A percentile compares a stretch with the other conserved stretches of the same genome.
Evolutionary conservation across 2,888 invertebrate genomes (phyloP).

Genomic region (Mimas tiliae): DNA sequence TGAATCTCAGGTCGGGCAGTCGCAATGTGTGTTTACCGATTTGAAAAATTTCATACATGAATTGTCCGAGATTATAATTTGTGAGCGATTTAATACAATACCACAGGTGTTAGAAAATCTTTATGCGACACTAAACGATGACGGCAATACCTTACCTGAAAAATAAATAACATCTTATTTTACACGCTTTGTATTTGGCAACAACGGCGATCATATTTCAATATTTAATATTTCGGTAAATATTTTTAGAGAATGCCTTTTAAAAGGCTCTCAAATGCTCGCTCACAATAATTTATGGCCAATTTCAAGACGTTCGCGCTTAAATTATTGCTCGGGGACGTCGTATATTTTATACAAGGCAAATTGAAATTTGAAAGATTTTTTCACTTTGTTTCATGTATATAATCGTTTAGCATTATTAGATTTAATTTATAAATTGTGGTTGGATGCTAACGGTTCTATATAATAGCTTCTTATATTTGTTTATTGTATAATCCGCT

Average conservation of each 20-base stretch:
- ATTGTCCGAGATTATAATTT: too few species aligned
- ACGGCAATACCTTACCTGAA: not conserved
- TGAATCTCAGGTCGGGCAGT: too few species aligned
- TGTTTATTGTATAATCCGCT: too few species aligned
- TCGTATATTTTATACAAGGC: conserved; percentile 35
- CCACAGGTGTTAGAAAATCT: not conserved
- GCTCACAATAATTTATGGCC: conserved; percentile 41
- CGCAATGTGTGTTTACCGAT: too few species aligned
- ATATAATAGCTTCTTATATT: not conserved
- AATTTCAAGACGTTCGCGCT: conserved; percentile 43
- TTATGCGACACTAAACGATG: not conserved
- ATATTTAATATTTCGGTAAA: conserved; percentile 27
- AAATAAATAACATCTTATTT: not conserved
- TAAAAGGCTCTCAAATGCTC: conserved; percentile 32
- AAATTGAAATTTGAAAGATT: conserved; percentile 40
- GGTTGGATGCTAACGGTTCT: not conserved
- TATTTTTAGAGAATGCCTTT: conserved; percentile 20
- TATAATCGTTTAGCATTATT: conserved; percentile 6
- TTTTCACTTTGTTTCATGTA: conserved; percentile 32
- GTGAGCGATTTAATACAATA: too few species aligned
- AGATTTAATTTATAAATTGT: conserved; percentile 1
- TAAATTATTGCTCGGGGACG: conserved; percentile 39
- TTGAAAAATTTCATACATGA: too few species aligned
- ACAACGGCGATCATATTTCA: conserved; percentile 14
- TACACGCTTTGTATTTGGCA: conserved; percentile 22